Percentiles rank a stretch among this genome's conserved stretches.
phyloP scores from a whole-genome alignment of 2,888 invertebrate species.

The Synergus laeviventris region DNA sequence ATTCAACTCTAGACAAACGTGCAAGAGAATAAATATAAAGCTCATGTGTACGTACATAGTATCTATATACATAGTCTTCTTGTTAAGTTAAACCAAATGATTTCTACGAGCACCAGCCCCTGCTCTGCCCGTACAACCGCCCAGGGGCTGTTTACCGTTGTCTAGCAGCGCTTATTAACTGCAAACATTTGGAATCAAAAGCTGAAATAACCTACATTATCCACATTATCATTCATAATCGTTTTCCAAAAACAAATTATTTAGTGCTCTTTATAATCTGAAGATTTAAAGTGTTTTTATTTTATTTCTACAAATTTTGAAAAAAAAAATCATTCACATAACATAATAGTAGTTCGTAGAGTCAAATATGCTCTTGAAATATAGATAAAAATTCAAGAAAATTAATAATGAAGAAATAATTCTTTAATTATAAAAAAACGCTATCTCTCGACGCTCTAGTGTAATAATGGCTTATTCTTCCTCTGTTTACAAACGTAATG shows the following conservation, averaged over 20 bases:
- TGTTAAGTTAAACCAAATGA: constrained; percentile 15
- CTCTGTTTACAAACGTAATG: constrained; percentile 64
- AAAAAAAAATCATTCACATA: no score
- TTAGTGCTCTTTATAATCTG: background rate
- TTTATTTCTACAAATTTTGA: no score
- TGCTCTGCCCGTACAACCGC: background rate
- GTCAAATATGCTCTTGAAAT: no score
- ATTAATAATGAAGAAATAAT: no score
- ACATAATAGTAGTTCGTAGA: no score
- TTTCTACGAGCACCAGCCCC: constrained; percentile 2
- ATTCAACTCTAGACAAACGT: background rate
- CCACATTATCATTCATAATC: background rate
- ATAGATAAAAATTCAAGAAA: no score
- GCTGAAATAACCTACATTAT: background rate
- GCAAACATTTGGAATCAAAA: constrained; percentile 13
- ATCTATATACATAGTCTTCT: background rate
- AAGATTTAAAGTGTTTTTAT: no score
- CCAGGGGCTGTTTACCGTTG: constrained; percentile 20
- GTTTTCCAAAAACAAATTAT: background rate
- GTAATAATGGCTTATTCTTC: background rate
- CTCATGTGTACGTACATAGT: background rate
- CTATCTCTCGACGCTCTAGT: background rate
- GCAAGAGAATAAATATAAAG: background rate
- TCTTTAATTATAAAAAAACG: no score
- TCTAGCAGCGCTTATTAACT: constrained; percentile 34